Evolutionary conservation across 2,797 vertebrate species (phyloP).

Genomic region (Brachyalestes nurse): DNA sequence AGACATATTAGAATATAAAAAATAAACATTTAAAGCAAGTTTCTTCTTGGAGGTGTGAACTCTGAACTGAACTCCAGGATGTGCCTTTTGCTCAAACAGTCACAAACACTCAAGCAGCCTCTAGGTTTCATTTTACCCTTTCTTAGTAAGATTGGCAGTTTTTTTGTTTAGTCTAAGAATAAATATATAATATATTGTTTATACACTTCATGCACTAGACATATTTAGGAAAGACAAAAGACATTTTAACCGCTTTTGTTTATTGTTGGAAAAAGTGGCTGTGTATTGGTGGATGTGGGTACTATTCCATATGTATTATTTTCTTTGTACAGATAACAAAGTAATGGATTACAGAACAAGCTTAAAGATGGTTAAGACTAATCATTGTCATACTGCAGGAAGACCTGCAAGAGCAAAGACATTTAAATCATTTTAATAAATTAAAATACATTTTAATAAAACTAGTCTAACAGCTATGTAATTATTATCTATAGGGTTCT

Average conservation of each 20-base stretch:
- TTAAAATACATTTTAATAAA: too few species aligned
- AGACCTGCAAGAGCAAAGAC: too few species aligned
- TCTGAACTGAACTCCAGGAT: not conserved
- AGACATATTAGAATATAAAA: not conserved
- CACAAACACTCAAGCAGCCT: not conserved
- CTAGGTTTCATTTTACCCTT: too few species aligned
- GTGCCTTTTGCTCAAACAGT: not conserved
- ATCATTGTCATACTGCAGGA: not conserved
- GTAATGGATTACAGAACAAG: not conserved
- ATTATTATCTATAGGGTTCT: too few species aligned
- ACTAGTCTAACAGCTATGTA: too few species aligned
- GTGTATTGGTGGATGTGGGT: not conserved
- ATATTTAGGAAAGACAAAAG: not conserved
- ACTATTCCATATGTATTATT: not conserved
- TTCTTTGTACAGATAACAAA: too few species aligned
- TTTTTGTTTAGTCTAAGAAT: not conserved
- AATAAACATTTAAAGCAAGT: not conserved
- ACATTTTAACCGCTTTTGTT: not conserved
- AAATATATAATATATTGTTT: not conserved
- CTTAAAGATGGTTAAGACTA: not conserved
- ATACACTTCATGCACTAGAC: not conserved
- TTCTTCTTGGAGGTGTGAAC: not conserved
- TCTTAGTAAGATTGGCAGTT: not conserved
- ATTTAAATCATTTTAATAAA: too few species aligned
- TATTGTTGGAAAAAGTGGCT: conserved; percentile 7